Evolutionary conservation across 2,113 vertebrate genomes (phyloP).

Genomic region (Saccopteryx bilineata): DNA sequence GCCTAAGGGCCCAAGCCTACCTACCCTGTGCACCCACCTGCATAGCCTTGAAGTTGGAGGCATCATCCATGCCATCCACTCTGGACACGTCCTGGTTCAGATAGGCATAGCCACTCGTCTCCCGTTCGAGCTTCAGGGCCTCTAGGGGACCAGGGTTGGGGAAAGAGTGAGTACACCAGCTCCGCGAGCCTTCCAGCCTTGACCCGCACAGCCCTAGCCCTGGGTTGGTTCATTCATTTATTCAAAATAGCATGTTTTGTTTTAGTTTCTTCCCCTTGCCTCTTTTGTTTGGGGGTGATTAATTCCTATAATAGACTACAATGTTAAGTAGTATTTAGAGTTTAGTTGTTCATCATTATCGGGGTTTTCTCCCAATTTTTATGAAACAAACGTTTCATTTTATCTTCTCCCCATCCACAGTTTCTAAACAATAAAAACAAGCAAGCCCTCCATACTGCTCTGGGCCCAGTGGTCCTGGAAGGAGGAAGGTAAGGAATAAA

Average conservation of each 20-base stretch:
- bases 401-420: background rate
- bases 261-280: background rate
- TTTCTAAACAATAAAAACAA: conserved; percentile 45
- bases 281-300: conserved; percentile 6
- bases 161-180: background rate
- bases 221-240: background rate
- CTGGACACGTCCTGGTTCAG: conserved; percentile 77
- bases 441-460: background rate
- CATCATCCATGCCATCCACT: conserved; percentile 82
- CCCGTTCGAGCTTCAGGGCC: conserved; percentile 85
- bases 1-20: background rate
- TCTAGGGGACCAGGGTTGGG: conserved; percentile 71
- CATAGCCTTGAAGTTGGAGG: conserved; percentile 83
- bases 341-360: background rate
- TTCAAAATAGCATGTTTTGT: background rate
- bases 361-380: background rate
- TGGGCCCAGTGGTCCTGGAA: background rate
- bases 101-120: conserved; percentile 83
- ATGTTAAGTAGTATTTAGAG: conserved; percentile 40
- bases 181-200: background rate
- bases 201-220: background rate
- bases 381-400: conserved; percentile 47
- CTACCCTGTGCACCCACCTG: conserved; percentile 82
- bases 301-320: background rate
- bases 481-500: background rate